These are phyloP conservation scores for Sebastes taczanowskii DNA, from an alignment of 2,797 vertebrate species.

Conservation along the genomic window DNA sequence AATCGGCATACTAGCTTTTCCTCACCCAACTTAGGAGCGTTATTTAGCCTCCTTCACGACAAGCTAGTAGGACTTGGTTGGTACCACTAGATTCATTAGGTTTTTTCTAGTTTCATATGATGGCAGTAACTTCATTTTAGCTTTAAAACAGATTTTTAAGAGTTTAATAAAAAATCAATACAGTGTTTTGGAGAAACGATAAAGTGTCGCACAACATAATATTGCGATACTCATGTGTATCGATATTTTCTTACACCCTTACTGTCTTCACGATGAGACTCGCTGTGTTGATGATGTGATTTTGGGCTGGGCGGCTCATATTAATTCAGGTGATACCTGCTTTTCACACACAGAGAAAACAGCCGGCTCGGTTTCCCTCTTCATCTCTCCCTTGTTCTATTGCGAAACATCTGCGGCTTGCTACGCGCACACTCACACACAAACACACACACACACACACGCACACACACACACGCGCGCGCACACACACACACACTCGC, in stretches of 20 bases:
- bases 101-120: too few species aligned
- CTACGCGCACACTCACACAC: background rate
- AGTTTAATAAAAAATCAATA: too few species aligned
- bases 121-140: too few species aligned
- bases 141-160: too few species aligned
- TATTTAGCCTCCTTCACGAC: too few species aligned
- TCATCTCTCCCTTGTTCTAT: conserved; percentile 1
- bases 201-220: too few species aligned
- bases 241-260: background rate
- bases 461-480: background rate
- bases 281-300: conserved; percentile 25
- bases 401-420: conserved; percentile 22
- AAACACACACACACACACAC: background rate
- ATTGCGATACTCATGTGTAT: too few species aligned
- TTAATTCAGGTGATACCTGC: conserved; percentile 51
- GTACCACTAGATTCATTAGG: too few species aligned
- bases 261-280: conserved; percentile 17
- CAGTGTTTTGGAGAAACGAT: too few species aligned
- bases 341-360: conserved; percentile 45
- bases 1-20: too few species aligned
- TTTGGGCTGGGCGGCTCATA: conserved; percentile 14
- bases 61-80: too few species aligned
- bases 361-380: background rate
- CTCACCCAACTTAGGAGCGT: too few species aligned
- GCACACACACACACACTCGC: background rate